Evolutionary conservation across 2,797 vertebrate genomes (phyloP), one percentile per base, ranked within the genome.

Genomic region (Hapalemur alaotrensis): DNA sequence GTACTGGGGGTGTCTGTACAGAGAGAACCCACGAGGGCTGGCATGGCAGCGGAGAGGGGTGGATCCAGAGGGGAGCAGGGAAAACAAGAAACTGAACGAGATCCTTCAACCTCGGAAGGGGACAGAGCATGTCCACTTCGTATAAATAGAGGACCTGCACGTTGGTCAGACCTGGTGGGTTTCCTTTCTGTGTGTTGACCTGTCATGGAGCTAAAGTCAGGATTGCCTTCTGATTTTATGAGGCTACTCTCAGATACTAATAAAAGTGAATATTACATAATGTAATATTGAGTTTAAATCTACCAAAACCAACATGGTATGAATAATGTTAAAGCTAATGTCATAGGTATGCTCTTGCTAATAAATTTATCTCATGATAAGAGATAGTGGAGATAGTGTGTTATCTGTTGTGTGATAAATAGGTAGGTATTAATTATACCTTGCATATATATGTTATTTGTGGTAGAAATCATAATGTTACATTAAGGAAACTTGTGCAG

Each of bases 111-210:
- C 61, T 48, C 17, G 35, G 83, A 54, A 38, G 63, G 63, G 9
- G 63, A 0, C 18, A 14, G 61, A 0, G 5, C 4, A 0, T 0
- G 4, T 15, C 50, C 23, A 35, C 22, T 22, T 13, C n/a, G 18
- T 28, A 0, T 38, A 12, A 38, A 11, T 0, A 5, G 67, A 1
- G 1, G 38, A 11, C 61, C 73, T 67, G 15, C 32, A 2, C 0
- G 0, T 4, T 54, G 67, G 59, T 67, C 61, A 28, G 12, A 5
- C 14, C 75, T 11, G 14, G 6, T 9, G 38, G 30, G 7, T 43
- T 65, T 91, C 81, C 48, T 67, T 30, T 65, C 65, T 48, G 76
- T 57, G 12, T 38, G 12, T 63, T 1, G 41, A 69, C 54, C 70
- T 4, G 50, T 87, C 70, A 17, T 32, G 32, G 70, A 73, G 63